phyloP scores from a whole-genome alignment of 1,140 invertebrate genomes.

The Tyrophagus putrescentiae region DNA sequence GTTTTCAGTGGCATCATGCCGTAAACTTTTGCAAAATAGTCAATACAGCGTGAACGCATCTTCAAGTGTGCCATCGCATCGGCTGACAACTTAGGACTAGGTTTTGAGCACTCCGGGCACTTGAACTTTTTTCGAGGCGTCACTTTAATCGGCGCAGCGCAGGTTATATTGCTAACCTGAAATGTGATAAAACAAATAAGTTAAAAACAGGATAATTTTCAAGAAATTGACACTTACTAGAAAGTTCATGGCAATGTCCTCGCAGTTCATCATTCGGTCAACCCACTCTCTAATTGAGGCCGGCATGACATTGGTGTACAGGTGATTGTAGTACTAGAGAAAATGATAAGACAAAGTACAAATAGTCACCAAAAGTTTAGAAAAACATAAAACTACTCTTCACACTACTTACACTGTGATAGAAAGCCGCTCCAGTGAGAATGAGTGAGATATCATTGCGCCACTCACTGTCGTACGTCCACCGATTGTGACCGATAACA shows the following conservation, averaged over 20 bases:
- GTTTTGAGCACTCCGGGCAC: conserved; percentile 73
- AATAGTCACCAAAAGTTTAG: conserved; percentile 18
- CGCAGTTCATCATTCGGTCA: conserved; percentile 81
- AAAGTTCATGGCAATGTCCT: conserved; percentile 91
- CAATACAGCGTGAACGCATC: conserved; percentile 78
- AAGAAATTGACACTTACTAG: conserved; percentile 33
- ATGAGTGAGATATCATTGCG: conserved; percentile 86
- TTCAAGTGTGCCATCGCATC: conserved; percentile 75
- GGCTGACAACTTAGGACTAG: conserved; percentile 82
- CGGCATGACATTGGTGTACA: conserved; percentile 68
- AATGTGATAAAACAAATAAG: neutral
- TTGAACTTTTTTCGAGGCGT: conserved; percentile 94
- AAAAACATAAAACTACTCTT: conserved; percentile 3
- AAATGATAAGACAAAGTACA: conserved; percentile 30
- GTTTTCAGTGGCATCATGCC: conserved; percentile 70
- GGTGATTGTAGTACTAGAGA: conserved; percentile 61
- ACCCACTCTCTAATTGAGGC: conserved; percentile 64
- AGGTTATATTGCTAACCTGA: conserved; percentile 49
- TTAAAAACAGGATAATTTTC: neutral
- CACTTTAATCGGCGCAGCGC: conserved; percentile 88
- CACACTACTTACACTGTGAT: conserved; percentile 54
- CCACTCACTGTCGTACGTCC: conserved; percentile 89
- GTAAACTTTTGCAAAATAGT: conserved; percentile 64
- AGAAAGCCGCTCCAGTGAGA: conserved; percentile 77
- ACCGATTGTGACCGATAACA: too few relatives aligned